A percentile compares a stretch with the other conserved stretches of the same genome.
These are phyloP conservation scores for Mugil cephalus DNA, from an alignment of 2,113 vertebrate species.

Conservation along the genomic window DNA sequence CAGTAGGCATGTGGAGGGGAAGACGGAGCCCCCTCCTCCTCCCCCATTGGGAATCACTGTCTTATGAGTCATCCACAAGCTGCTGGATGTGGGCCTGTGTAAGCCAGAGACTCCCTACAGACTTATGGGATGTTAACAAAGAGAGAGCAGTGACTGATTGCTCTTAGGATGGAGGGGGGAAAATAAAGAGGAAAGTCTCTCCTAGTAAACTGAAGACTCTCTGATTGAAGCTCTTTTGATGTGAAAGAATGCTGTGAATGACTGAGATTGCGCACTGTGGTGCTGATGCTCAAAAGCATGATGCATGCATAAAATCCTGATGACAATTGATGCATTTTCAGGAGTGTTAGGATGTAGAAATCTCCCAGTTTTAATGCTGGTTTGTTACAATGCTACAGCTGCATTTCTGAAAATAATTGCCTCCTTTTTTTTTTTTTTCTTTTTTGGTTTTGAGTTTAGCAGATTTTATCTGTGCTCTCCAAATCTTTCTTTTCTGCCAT, in stretches of 20 bases:
- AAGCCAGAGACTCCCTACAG: constrained; percentile 37
- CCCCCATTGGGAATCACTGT: constrained; percentile 46
- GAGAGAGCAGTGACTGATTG: constrained; percentile 50
- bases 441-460: constrained; percentile 29
- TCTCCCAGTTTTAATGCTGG: constrained; percentile 5
- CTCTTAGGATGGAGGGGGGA: constrained; percentile 14
- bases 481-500: constrained; percentile 51
- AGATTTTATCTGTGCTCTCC: constrained; percentile 41
- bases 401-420: constrained; percentile 45
- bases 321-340: not conserved
- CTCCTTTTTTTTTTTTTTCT: not conserved
- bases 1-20: constrained; percentile 34
- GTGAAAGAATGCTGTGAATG: constrained; percentile 32
- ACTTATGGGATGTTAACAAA: constrained; percentile 48
- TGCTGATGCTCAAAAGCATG: not conserved
- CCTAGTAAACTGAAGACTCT: constrained; percentile 12
- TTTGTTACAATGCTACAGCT: constrained; percentile 12
- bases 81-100: constrained; percentile 47
- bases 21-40: constrained; percentile 14
- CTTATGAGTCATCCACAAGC: constrained; percentile 61
- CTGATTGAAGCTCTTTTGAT: constrained; percentile 42
- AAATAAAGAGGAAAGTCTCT: constrained; percentile 24
- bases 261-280: not conserved
- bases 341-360: not conserved
- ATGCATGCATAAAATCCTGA: not conserved